These are phyloP conservation scores for Pogonophryne albipinna DNA, from an alignment of 2,797 vertebrate genomes.

Conservation along the genomic window DNA sequence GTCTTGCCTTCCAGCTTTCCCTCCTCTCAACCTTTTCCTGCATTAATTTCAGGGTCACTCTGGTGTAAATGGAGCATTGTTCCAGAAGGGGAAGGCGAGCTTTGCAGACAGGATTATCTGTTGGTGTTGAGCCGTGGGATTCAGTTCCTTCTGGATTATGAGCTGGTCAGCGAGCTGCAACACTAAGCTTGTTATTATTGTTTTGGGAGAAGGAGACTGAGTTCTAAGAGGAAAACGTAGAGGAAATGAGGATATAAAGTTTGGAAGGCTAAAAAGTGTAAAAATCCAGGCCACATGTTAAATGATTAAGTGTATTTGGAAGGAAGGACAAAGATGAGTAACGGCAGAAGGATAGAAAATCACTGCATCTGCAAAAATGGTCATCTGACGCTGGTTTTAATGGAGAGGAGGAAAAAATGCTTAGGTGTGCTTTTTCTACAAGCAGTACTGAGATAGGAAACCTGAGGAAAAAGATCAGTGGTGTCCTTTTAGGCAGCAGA, in stretches of 20 bases:
- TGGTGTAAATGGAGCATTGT: conserved; percentile 81
- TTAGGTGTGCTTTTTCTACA: conserved; percentile 43
- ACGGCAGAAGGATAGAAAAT: conserved; percentile 61
- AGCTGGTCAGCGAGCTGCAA: conserved; percentile 81
- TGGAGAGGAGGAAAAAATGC: conserved; percentile 57
- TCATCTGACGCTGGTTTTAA: conserved; percentile 64
- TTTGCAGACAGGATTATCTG: conserved; percentile 83
- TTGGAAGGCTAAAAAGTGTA: not conserved
- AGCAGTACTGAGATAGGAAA: conserved; percentile 52
- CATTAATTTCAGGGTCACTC: conserved; percentile 67
- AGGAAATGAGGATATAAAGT: conserved; percentile 30
- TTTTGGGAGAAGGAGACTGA: conserved; percentile 69
- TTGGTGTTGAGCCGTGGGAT: conserved; percentile 78
- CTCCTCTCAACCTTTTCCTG: conserved; percentile 47
- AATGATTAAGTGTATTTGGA: conserved; percentile 57
- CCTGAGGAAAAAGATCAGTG: conserved; percentile 53
- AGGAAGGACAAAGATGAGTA: conserved; percentile 53
- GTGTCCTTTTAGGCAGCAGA: conserved; percentile 41
- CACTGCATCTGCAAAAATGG: conserved; percentile 67
- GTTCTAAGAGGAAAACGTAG: conserved; percentile 28
- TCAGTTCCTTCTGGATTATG: conserved; percentile 76
- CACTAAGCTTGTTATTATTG: conserved; percentile 83
- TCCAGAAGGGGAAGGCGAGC: conserved; percentile 76
- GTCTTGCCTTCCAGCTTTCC: conserved; percentile 25
- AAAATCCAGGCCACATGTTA: conserved; percentile 31